Conservation (phyloP, 2,113 vertebrate species). For the Ia io region DNA sequence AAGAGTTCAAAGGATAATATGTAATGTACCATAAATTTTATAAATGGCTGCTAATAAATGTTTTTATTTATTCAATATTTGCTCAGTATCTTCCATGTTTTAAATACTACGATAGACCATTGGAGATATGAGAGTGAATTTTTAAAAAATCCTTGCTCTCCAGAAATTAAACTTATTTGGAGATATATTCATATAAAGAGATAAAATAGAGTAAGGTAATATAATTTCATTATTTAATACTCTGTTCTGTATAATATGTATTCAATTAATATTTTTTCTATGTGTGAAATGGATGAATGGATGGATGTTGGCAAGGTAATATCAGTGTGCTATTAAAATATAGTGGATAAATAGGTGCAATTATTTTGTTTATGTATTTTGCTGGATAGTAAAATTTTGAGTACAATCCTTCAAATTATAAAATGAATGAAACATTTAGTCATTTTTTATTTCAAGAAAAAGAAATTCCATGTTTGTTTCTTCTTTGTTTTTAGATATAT, state of each 20-base stretch:
- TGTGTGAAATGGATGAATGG: not conserved
- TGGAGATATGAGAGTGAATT: not conserved
- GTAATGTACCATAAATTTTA: not conserved
- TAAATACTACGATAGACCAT: not conserved
- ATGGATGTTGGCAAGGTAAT: not conserved
- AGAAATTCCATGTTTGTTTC: not conserved
- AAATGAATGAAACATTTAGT: not conserved
- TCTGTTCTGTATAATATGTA: not conserved
- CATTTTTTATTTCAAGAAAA: not conserved
- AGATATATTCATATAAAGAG: not conserved
- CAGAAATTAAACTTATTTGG: slow-evolving; percentile 19
- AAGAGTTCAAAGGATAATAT: not conserved
- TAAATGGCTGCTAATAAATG: not conserved
- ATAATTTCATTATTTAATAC: not conserved
- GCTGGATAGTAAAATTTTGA: not conserved
- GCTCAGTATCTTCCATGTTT: not conserved
- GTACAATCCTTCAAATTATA: not conserved
- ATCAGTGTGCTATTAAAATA: not conserved
- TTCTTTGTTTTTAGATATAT: not conserved
- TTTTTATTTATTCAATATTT: not conserved
- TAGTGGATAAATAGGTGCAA: not conserved
- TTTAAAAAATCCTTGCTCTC: not conserved
- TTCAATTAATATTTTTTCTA: not conserved
- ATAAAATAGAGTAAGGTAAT: not conserved
- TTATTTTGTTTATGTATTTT: not conserved